Evolutionary conservation across 2,888 invertebrate genomes (phyloP).

Genomic region (Ophion slaviceki): DNA sequence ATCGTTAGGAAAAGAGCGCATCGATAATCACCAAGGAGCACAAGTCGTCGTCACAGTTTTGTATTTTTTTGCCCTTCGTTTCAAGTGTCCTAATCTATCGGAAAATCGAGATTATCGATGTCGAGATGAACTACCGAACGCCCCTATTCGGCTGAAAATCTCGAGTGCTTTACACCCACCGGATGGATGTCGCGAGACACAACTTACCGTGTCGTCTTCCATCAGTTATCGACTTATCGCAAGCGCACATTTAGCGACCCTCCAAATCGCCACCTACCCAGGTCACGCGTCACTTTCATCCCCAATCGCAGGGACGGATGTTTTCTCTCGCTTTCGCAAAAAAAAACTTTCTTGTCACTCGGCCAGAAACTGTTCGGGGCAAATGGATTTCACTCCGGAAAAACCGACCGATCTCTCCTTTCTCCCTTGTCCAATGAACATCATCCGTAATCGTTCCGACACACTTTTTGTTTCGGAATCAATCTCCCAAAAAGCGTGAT

Average conservation of each 20-base stretch:
- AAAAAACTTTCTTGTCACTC: conserved; percentile 28
- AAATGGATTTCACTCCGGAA: conserved; percentile 14
- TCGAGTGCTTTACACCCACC: background rate
- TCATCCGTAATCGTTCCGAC: background rate
- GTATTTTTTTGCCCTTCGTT: background rate
- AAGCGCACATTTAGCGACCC: conserved; percentile 16
- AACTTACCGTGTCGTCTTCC: conserved; percentile 20
- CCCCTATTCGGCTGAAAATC: background rate
- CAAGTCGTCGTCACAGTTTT: background rate
- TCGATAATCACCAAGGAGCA: background rate
- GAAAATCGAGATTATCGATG: conserved; percentile 42
- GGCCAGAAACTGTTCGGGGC: conserved; percentile 14
- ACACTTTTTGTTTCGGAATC: conserved; percentile 11
- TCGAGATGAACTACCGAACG: conserved; percentile 19
- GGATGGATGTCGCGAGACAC: background rate
- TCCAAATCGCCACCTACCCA: background rate
- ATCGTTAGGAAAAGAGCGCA: background rate
- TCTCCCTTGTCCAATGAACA: conserved; percentile 1
- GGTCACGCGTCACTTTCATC: conserved; percentile 20
- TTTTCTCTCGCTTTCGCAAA: background rate
- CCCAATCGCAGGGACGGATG: conserved; percentile 5
- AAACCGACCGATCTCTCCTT: background rate
- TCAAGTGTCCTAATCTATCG: conserved; percentile 31
- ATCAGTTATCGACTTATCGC: conserved; percentile 49
- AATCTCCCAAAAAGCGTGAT: background rate